phyloP scores from a whole-genome alignment of 2,888 invertebrate species.

The Zygogramma bicolorata region DNA sequence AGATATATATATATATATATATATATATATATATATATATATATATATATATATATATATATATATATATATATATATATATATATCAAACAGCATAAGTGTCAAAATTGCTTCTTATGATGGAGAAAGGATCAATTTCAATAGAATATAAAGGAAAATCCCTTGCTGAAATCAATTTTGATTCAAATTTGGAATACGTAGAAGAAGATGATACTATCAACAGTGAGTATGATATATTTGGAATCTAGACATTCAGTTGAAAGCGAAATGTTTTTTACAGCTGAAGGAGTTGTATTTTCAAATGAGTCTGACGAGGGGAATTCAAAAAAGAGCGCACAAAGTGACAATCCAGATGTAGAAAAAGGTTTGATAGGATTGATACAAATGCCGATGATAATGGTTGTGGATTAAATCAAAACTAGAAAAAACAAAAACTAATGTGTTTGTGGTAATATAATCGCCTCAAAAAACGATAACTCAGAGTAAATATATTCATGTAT shows the following conservation, averaged over 20 bases:
- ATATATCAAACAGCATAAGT: too few species aligned
- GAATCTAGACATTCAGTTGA: not conserved
- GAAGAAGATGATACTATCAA: constrained; percentile 28
- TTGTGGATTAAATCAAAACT: too few species aligned
- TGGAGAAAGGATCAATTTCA: constrained; percentile 46
- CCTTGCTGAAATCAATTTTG: constrained; percentile 34
- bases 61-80: too few species aligned
- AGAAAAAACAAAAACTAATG: too few species aligned
- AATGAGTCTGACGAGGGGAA: not conserved
- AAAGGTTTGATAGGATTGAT: not conserved
- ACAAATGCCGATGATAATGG: too few species aligned
- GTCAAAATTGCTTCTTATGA: too few species aligned
- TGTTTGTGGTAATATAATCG: too few species aligned
- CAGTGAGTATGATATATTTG: not conserved
- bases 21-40: too few species aligned
- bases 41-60: too few species aligned
- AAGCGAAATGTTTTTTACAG: not conserved
- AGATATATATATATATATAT: constrained; percentile 49
- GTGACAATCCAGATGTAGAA: not conserved
- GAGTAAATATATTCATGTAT: too few species aligned
- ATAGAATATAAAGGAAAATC: constrained; percentile 41
- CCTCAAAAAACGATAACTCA: too few species aligned
- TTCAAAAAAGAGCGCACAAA: not conserved
- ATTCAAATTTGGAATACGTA: constrained; percentile 24
- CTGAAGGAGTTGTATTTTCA: not conserved